Base-by-base conservation (phyloP, 2,888 invertebrate genomes). In the Acanthosepion esculentum region DNA sequence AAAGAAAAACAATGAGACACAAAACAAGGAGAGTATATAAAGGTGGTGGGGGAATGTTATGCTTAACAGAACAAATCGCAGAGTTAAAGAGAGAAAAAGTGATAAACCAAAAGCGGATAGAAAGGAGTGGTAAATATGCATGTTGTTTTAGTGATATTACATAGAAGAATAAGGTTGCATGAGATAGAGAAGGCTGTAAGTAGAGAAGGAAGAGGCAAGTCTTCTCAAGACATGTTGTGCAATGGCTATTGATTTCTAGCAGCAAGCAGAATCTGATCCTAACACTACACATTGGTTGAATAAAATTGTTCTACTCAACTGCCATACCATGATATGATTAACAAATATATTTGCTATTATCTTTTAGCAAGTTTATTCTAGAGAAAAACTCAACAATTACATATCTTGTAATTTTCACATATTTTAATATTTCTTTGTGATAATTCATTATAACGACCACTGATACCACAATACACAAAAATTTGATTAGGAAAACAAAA, bases 211-310 rank as follows among this genome's bases (percentile, higher is more conserved):
- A 78, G n/a, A 78, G 78, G n/a, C 78, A 78, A 78, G 78, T 78
- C 78, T 78, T 78, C 33, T 78, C 15, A 78, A 78, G 33, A 33
- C 78, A 78, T 78, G 78, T 78, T 78, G 78, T 78, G 78, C 78
- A 78, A 78, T 78, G 78, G 78, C 78, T 78, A 78, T 78, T 78
- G 78, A 78, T 78, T 78, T 78, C 78, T 78, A 78, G 78, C 78
- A 78, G 78, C n/a, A 78, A 78, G 78, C 78, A 78, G 78, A 78
- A 78, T 78, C 78, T 33, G 78, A 78, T 78, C 78, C 78, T n/a
- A 78, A 33, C 78, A 78, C n/a, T 78, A 33, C 78, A 78, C 33
- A 78, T 78, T 78, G n/a, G n/a, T 78, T 78, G 78, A 78, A 78
- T 78, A 12, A 78, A 78, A 78, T 10, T 78, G 78, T 33, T 78